These are phyloP conservation scores for Daphoenositta chrysoptera DNA, from an alignment of 2,113 vertebrate genomes.

Conservation along the genomic window DNA sequence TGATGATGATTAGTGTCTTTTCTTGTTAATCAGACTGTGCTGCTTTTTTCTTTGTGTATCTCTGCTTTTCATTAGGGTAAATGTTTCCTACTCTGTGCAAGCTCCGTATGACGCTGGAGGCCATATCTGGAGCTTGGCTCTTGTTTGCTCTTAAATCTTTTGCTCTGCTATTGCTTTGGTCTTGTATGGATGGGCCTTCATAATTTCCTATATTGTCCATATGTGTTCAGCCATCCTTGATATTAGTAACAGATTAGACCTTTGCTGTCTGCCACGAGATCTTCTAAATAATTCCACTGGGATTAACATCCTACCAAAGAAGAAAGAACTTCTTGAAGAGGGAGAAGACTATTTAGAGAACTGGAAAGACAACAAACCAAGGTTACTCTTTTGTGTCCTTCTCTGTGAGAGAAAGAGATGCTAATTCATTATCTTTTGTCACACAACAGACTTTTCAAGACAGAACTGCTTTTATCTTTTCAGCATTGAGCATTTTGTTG, in stretches of 20 bases:
- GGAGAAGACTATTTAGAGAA: not conserved
- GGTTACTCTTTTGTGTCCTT: not conserved
- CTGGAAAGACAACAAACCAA: not conserved
- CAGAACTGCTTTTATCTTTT: not conserved
- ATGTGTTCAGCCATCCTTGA: not conserved
- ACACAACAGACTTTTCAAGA: not conserved
- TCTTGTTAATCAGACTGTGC: not conserved
- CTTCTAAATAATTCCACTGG: not conserved
- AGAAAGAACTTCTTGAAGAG: not conserved
- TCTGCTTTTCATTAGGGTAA: conserved; percentile 21
- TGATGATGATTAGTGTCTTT: conserved; percentile 15
- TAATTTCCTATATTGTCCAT: not conserved
- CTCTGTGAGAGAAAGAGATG: not conserved
- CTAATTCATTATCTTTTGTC: not conserved
- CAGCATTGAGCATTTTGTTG: not conserved
- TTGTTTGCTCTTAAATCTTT: not conserved
- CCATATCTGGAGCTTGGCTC: not conserved
- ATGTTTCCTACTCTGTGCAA: not conserved
- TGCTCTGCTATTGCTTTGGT: not conserved
- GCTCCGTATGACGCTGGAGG: not conserved
- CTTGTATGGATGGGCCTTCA: not conserved
- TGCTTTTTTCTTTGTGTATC: not conserved
- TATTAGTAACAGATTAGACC: not conserved
- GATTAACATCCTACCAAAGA: not conserved
- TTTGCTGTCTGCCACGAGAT: not conserved